Evolutionary conservation across 37 sponge, comb jelly and placozoan species (phyloP).

Genomic region (Oopsacas minuta): DNA sequence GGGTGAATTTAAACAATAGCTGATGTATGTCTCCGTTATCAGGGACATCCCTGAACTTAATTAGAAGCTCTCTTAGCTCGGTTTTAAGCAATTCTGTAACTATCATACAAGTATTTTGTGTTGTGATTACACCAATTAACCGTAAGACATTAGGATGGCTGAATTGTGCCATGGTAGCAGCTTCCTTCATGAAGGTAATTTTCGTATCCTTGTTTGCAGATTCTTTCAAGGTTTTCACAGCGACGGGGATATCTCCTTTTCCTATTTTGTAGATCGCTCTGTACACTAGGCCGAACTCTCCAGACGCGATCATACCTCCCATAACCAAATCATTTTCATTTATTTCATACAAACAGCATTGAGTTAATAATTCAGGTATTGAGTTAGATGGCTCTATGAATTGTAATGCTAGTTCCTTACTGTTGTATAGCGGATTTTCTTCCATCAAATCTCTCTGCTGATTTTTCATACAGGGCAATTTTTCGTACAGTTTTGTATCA

Average conservation of each 20-base stretch:
- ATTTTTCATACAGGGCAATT: neutral
- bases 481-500: neutral
- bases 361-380: neutral
- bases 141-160: constrained; percentile 17
- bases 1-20: neutral
- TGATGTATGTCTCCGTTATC: neutral
- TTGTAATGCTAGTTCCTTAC: neutral
- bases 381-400: neutral
- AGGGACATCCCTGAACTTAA: neutral
- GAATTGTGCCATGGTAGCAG: constrained; percentile 22
- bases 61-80: neutral
- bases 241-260: neutral
- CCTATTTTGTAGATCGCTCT: neutral
- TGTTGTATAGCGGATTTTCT: neutral
- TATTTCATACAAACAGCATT: neutral
- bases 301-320: neutral
- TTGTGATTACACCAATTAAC: neutral
- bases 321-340: neutral
- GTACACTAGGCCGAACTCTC: neutral
- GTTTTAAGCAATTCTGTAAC: neutral
- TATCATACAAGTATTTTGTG: neutral
- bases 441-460: neutral
- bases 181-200: neutral
- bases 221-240: neutral
- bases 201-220: neutral